Conservation (phyloP, 2,888 invertebrate genomes). For the Druceiella hillmani region DNA sequence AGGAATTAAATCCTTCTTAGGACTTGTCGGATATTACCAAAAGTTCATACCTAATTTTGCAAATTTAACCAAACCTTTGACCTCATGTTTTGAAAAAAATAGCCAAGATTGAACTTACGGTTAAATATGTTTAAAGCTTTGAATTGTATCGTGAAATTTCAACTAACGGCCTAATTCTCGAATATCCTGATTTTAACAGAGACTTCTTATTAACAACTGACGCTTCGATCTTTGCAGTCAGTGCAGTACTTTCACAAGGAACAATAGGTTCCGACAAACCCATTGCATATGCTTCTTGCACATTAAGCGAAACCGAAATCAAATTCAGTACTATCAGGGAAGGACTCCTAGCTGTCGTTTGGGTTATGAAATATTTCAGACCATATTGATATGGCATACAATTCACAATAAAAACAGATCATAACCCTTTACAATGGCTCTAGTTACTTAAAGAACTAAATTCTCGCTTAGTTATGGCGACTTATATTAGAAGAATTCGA, state of each 20-base stretch:
- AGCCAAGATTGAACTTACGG: conserved; percentile 2
- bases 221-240: conserved; percentile 15
- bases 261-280: conserved; percentile 15
- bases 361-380: conserved; percentile 14
- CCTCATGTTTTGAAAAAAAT: conserved; percentile 11
- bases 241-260: conserved; percentile 20
- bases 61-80: conserved; percentile 22
- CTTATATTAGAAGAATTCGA: conserved; percentile 12
- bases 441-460: conserved; percentile 2
- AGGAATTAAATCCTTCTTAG: too few species aligned
- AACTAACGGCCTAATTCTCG: conserved; percentile 17
- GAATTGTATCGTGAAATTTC: conserved; percentile 13
- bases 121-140: conserved; percentile 19
- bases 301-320: conserved; percentile 18
- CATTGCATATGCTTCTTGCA: conserved; percentile 24
- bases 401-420: conserved; percentile 4
- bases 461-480: background rate
- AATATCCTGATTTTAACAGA: conserved; percentile 19
- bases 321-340: conserved; percentile 22
- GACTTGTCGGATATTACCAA: too few species aligned
- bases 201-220: conserved; percentile 22
- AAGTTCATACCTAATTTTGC: conserved; percentile 18
- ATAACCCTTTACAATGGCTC: background rate
- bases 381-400: conserved; percentile 13
- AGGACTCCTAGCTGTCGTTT: conserved; percentile 13